Evolutionary conservation across 2,113 vertebrate species (phyloP).

Genomic region (Trachemys scripta): DNA sequence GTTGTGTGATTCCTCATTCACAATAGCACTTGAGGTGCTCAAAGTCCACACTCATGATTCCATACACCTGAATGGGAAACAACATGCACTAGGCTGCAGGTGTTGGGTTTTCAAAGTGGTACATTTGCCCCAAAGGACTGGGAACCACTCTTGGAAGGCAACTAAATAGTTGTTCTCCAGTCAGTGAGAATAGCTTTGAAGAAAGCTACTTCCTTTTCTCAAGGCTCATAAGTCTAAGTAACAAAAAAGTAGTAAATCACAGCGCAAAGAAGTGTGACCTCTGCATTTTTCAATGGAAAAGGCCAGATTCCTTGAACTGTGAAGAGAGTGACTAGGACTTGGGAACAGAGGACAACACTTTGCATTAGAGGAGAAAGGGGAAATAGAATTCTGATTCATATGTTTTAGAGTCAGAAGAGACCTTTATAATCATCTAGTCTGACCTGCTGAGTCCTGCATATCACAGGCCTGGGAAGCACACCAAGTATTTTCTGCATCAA

Average conservation of each 20-base stretch:
- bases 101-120: constrained; percentile 42
- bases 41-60: not conserved
- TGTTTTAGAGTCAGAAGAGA: constrained; percentile 25
- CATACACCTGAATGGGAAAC: not conserved
- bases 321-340: constrained; percentile 56
- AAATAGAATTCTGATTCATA: constrained; percentile 29
- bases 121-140: constrained; percentile 35
- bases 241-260: constrained; percentile 71
- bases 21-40: not conserved
- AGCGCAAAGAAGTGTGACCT: constrained; percentile 76
- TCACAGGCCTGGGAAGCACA: not conserved
- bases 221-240: constrained; percentile 63
- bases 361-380: constrained; percentile 50
- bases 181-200: constrained; percentile 56
- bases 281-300: constrained; percentile 76
- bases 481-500: rapidly evolving
- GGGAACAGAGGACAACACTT: constrained; percentile 58
- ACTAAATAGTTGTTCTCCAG: constrained; percentile 42
- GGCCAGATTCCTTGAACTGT: constrained; percentile 44
- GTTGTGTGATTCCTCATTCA: not conserved
- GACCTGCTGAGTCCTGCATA: rapidly evolving
- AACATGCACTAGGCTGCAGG: not conserved
- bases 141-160: constrained; percentile 27
- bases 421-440: not conserved
- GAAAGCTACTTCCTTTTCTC: constrained; percentile 69